A percentile compares a stretch with the other conserved stretches of the same genome.
Evolutionary conservation across 92 coral and sea anemone species (phyloP).

Genomic region (Porites evermanni): DNA sequence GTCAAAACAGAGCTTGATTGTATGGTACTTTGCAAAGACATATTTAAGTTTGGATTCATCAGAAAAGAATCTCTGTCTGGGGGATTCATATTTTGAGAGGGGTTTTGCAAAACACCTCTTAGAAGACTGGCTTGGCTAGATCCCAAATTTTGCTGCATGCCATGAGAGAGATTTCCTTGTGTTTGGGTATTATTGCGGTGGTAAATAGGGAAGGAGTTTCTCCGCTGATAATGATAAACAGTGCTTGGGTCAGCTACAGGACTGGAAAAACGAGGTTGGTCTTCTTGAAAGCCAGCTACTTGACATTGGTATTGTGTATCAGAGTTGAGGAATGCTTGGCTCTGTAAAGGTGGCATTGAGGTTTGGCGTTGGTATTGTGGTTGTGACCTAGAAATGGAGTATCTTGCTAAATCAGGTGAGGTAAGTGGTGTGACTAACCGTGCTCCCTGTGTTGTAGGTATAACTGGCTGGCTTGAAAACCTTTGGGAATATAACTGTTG

Average conservation of each 20-base stretch:
- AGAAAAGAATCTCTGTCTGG: conserved; percentile 24
- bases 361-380: conserved; percentile 74
- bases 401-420: conserved; percentile 34
- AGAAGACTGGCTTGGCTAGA: conserved; percentile 42
- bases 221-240: conserved; percentile 69
- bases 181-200: conserved; percentile 76
- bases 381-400: conserved; percentile 60
- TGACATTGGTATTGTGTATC: conserved; percentile 43
- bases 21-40: conserved; percentile 26
- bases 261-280: conserved; percentile 35
- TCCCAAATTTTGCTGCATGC: conserved; percentile 40
- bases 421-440: conserved; percentile 21
- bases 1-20: conserved; percentile 28
- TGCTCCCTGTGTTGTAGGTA: conserved; percentile 55
- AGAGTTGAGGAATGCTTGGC: conserved; percentile 29
- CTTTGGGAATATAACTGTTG: conserved; percentile 56
- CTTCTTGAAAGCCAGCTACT: conserved; percentile 32
- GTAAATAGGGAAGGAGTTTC: conserved; percentile 87
- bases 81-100: conserved; percentile 20
- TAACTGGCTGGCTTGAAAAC: conserved; percentile 43
- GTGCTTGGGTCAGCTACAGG: conserved; percentile 24
- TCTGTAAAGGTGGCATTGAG: conserved; percentile 76
- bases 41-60: conserved; percentile 23
- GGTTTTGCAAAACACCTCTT: conserved; percentile 44
- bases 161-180: conserved; percentile 32